Evolutionary conservation across 1,140 invertebrate species (phyloP), one percentile per base, ranked within the genome.

Genomic region (Spodoptera frugiperda): DNA sequence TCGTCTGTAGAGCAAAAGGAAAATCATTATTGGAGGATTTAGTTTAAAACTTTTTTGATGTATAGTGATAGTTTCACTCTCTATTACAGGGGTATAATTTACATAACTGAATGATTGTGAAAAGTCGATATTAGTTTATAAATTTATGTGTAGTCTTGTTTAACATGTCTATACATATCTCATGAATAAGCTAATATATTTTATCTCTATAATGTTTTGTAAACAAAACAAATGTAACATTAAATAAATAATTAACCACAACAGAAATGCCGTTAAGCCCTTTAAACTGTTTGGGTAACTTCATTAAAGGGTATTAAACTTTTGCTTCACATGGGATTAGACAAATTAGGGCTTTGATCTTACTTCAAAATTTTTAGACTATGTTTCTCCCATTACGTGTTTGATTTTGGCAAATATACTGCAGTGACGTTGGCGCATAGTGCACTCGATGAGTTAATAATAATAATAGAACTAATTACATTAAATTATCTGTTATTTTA

Each of bases 271-370:
- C 61, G 63, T 70, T 78, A 71, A 79, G 71, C 77, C 73, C 70
- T 79, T 81, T 68, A 79, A 84, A 82, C 80, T 78, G 80, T 82
- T 78, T 78, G 76, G 51, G 78, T 70, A 70, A 77, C 72, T 82
- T 82, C 79, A 80, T 81, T 83, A 86, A 78, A 76, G 67, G 74
- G 65, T 68, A 78, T 77, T 78, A 78, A 82, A 86, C 80, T 82
- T 84, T 82, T 70, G 61, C 72, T 67, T 76, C 78, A 79, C 78
- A 82, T 77, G 82, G 81, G 81, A 86, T 84, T 84, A 81, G 78
- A 84, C 79, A 80, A 84, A 82, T 85, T 81, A 80, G 61, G 54
- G 78, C 83, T 84, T 88, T 89, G 82, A 89, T 86, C 82, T 79
- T 80, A 82, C 68, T 84, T 86, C 78, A 84, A 89, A 88, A 63